phyloP scores from a whole-genome alignment of 1,140 invertebrate species.

The Macrotrachela quadricornifera region DNA sequence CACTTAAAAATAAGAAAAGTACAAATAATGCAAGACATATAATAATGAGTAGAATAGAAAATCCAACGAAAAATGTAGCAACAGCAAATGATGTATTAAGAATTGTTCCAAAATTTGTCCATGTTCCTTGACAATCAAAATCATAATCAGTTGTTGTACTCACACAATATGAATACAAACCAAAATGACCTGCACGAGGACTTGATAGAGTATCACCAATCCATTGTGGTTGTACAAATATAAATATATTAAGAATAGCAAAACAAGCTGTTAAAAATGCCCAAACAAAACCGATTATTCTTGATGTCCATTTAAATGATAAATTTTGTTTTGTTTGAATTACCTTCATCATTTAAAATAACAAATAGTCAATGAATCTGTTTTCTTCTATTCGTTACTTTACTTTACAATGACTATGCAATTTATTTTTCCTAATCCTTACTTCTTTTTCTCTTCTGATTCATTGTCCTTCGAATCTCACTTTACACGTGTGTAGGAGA shows the following conservation, averaged over 20 bases:
- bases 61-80: conserved; percentile 63
- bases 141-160: conserved; percentile 29
- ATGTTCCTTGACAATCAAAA: conserved; percentile 8
- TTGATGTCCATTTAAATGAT: conserved; percentile 26
- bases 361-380: no score
- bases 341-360: no score
- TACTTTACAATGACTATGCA: no score
- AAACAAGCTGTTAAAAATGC: conserved; percentile 83
- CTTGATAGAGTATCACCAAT: conserved; percentile 52
- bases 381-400: no score
- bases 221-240: conserved; percentile 85
- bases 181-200: conserved; percentile 65
- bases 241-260: conserved; percentile 75
- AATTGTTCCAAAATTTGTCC: conserved; percentile 9
- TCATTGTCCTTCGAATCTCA: no score
- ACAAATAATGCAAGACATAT: conserved; percentile 56
- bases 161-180: conserved; percentile 63
- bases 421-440: no score
- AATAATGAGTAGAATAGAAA: conserved; percentile 58
- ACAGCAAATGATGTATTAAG: background rate
- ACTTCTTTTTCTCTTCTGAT: no score
- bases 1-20: conserved; percentile 76
- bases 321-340: no score
- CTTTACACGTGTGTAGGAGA: no score
- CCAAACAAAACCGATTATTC: conserved; percentile 85